phyloP scores from a whole-genome alignment of 37 sponge, comb jelly and placozoan genomes.

The Crambe crambe region DNA sequence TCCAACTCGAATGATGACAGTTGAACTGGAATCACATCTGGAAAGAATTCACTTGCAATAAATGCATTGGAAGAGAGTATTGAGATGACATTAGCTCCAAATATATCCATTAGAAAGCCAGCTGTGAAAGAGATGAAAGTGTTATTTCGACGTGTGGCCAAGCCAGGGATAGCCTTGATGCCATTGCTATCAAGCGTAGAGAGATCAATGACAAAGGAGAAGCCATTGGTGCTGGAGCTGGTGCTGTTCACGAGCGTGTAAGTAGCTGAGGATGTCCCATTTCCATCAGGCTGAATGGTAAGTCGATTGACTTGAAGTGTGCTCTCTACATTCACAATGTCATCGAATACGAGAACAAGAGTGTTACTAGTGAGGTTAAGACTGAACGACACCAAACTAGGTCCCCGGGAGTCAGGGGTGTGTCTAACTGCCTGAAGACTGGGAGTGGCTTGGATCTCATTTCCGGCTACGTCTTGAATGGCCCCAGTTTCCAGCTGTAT shows the following conservation, averaged over 20 bases:
- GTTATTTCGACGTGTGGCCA: slow-evolving; percentile 65
- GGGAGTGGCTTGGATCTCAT: slow-evolving; percentile 12
- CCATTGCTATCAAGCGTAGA: slow-evolving; percentile 56
- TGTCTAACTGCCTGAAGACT: slow-evolving; percentile 14
- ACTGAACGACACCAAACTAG: slow-evolving; percentile 47
- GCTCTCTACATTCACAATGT: slow-evolving; percentile 46
- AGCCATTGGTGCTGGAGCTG: slow-evolving; percentile 42
- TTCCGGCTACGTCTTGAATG: slow-evolving; percentile 52
- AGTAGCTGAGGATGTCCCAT: slow-evolving; percentile 9
- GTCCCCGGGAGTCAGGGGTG: slow-evolving; percentile 45
- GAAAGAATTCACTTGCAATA: slow-evolving; percentile 42
- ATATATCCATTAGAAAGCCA: slow-evolving; percentile 50
- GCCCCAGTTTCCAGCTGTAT: slow-evolving; percentile 41
- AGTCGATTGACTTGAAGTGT: slow-evolving; percentile 41
- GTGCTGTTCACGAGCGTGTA: slow-evolving; percentile 53
- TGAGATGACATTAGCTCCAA: slow-evolving; percentile 63
- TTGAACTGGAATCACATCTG: slow-evolving; percentile 50
- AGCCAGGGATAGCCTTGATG: slow-evolving; percentile 62
- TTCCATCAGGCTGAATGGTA: slow-evolving; percentile 58
- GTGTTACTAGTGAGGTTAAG: slow-evolving; percentile 70
- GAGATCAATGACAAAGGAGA: slow-evolving; percentile 37
- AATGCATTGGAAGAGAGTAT: slow-evolving; percentile 49
- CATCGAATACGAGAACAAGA: slow-evolving; percentile 63
- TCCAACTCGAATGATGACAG: slow-evolving; percentile 49
- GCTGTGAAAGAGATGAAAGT: slow-evolving; percentile 80